Evolutionary conservation across 2,888 invertebrate species (phyloP), one percentile per base, ranked within the genome.

Genomic region (Leucania comma): DNA sequence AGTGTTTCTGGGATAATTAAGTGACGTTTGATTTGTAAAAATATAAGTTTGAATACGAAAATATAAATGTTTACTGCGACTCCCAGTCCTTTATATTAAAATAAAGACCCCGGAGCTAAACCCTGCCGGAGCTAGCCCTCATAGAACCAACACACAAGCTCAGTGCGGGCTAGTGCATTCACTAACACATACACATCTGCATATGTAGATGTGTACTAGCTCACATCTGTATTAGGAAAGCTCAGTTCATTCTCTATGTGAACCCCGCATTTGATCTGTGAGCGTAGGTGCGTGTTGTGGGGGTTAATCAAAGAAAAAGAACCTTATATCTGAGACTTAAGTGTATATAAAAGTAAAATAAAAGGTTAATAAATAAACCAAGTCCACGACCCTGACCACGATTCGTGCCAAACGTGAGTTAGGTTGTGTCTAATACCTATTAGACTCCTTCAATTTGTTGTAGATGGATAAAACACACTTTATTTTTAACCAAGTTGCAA

Each of bases 321-420:
- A n/a, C 22, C 6, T 22, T 8, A 26, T 56, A 14, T 12, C 26
- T 35, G 6, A 8, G 10, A 60, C 20, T 14, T 72, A 46, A 14
- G 22, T 54, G 46, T n/a, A 48, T 72, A 70, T 53, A 60, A 46
- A 35, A 14, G 17, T 4, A 10, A 26, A 1, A n/a, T 3, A 53
- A 56, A 48, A 48, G 8, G 46, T 29, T 10, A 20, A 56, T 56
- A 29, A 60, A 29, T 32, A 17, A 60, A 22, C 9, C 1, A n/a
- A 26, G 38, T 6, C 8, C 9, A n/a, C n/a, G n/a, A n/a, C n/a
- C n/a, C n/a, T 35, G 26, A 5, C n/a, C 2, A 51, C 42, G 24
- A 17, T 29, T 14, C 38, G 17, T 5, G 32, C 3, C 14, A 35
- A 46, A 35, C 10, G 14, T 54, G 12, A 54, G 53, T 60, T 60